Base-by-base conservation (phyloP, 2,797 vertebrate genomes). In the Lutra lutra region DNA sequence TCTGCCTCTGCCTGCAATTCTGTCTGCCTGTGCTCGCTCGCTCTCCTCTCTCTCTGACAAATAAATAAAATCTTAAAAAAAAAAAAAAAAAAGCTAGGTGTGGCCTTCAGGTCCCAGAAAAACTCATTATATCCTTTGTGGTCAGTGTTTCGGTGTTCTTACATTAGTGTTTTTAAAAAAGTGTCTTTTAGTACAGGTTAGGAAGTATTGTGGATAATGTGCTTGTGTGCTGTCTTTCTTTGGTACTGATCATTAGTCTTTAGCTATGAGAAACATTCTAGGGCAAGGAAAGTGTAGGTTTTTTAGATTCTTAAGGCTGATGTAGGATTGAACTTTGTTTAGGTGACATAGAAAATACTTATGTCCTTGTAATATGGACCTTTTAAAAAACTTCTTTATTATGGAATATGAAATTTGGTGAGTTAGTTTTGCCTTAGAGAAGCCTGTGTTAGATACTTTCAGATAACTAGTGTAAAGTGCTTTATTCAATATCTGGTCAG, bases 391-490 rank as follows among this genome's bases (percentile, higher is more conserved):
- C 8, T 10, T 94, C 13, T 32, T 84, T 73, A 51, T n/a, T 82
- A n/a, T 5, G n/a, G 27, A 17, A 32, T 95, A 25, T 80, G 48
- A 91, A 88, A 48, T 86, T 43, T 56, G 10, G 4, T 94, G 54
- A 90, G 14, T 94, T 64, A 66, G 46, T 90, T 86, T 96, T 94
- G 51, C 66, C 5, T 84, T 96, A 92, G 40, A 82, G 58, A 91
- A 93, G 51, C 75, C 15, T 68, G 21, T 46, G 12, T 70, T 77
- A 38, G 23, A 7, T 85, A 20, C 51, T 95, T 86, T 46, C 38
- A 70, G 87, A 20, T 89, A 38, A 79, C 68, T 77, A 21, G n/a
- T 68, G 18, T 54, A 79, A 89, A 58, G 11, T 43, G 13, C 2
- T 82, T 85, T 77, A 32, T 73, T 94, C 13, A 32, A 2, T 90